phyloP scores from a whole-genome alignment of 2,888 invertebrate species.

The Catocala sponsa region DNA sequence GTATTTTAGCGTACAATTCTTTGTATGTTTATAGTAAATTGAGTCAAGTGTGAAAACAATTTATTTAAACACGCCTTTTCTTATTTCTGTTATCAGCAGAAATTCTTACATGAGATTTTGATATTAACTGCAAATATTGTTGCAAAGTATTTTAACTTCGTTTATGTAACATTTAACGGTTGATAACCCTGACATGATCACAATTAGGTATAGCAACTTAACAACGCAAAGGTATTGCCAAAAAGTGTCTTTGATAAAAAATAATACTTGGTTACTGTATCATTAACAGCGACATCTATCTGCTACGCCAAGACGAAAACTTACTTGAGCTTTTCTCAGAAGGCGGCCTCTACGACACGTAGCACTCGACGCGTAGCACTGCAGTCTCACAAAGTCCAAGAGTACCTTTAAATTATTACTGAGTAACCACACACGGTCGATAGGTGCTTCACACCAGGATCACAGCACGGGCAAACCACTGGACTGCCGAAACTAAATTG shows the following conservation, averaged over 20 bases:
- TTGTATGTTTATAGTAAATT: not conserved
- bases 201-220: no score
- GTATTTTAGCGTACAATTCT: no score
- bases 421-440: slow-evolving; percentile 57
- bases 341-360: slow-evolving; percentile 68
- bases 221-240: no score
- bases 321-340: slow-evolving; percentile 71
- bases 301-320: slow-evolving; percentile 44
- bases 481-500: slow-evolving; percentile 83
- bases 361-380: slow-evolving; percentile 71
- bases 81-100: not conserved
- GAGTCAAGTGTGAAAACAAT: not conserved
- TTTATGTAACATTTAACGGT: no score
- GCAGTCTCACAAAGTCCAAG: slow-evolving; percentile 63
- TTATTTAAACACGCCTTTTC: not conserved
- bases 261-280: not conserved
- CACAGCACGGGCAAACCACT: slow-evolving; percentile 72
- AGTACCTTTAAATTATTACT: slow-evolving; percentile 1
- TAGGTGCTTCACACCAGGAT: slow-evolving; percentile 51
- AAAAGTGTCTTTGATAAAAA: no score
- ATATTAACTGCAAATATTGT: no score
- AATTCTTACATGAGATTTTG: no score
- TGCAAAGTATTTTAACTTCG: no score
- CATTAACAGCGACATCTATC: slow-evolving; percentile 1
- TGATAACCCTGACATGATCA: no score